A percentile compares a stretch with the other conserved stretches of the same genome.
These are phyloP conservation scores for Xyrauchen texanus DNA, from an alignment of 2,113 vertebrate genomes.

Conservation along the genomic window DNA sequence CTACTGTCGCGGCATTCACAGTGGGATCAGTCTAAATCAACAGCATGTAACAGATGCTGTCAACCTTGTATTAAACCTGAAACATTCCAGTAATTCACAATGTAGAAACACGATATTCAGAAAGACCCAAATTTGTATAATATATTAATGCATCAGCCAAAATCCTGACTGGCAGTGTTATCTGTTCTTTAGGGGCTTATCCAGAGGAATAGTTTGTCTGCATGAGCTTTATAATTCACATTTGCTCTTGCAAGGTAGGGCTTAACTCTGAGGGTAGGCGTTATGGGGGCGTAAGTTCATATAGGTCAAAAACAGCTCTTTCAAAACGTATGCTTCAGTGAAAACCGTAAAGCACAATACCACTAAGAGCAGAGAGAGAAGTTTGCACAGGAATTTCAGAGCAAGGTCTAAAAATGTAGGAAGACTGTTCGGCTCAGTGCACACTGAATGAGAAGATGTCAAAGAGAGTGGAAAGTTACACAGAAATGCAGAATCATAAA, in stretches of 20 bases:
- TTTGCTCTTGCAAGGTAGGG: slow-evolving; percentile 41
- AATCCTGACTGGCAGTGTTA: neutral
- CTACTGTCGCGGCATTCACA: too few relatives aligned
- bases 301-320: slow-evolving; percentile 61
- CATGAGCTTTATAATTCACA: slow-evolving; percentile 57
- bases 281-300: slow-evolving; percentile 58
- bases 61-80: too few relatives aligned
- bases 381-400: slow-evolving; percentile 24
- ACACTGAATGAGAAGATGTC: slow-evolving; percentile 29
- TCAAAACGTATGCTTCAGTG: slow-evolving; percentile 54
- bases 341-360: neutral
- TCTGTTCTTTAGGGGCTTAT: neutral
- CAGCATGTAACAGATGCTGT: too few relatives aligned
- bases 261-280: slow-evolving; percentile 60
- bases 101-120: too few relatives aligned
- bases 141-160: neutral
- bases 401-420: slow-evolving; percentile 1
- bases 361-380: slow-evolving; percentile 27
- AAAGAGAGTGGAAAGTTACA: neutral
- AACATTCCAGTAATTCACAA: too few relatives aligned
- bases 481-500: neutral
- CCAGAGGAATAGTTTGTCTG: slow-evolving; percentile 33
- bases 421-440: neutral
- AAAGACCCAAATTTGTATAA: too few relatives aligned
- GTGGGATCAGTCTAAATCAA: too few relatives aligned